Evolutionary conservation across 1,140 invertebrate species (phyloP).

Genomic region (Papilio xuthus): DNA sequence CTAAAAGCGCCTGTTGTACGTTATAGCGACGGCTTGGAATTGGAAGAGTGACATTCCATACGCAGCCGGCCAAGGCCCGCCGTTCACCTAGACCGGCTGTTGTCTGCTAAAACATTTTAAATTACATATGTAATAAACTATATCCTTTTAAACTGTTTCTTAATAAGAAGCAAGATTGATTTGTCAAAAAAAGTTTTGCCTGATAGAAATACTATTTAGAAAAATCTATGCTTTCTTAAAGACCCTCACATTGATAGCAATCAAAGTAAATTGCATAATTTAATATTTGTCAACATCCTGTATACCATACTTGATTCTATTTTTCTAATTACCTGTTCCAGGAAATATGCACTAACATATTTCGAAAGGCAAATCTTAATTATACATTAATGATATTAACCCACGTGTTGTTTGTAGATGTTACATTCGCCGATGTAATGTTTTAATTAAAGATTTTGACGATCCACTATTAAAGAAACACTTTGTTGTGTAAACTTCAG

Average conservation of each 20-base stretch:
- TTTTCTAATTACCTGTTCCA: not conserved
- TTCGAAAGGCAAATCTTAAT: not conserved
- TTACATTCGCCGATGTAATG: not conserved
- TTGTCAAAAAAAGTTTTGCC: not conserved
- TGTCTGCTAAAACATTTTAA: conserved; percentile 22
- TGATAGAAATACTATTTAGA: no score
- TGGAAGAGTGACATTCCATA: conserved; percentile 38
- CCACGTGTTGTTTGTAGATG: not conserved
- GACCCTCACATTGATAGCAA: no score
- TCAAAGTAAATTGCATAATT: no score
- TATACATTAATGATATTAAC: not conserved
- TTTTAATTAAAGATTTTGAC: conserved; percentile 8
- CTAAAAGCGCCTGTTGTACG: conserved; percentile 16
- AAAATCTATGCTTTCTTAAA: no score
- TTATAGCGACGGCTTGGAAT: conserved; percentile 24
- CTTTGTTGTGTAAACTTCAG: not conserved
- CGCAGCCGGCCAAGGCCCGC: conserved; percentile 49
- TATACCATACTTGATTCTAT: not conserved
- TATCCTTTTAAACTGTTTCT: conserved; percentile 21
- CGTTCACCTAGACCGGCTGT: conserved; percentile 47
- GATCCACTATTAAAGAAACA: not conserved
- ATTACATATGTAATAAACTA: not conserved
- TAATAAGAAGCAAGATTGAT: not conserved
- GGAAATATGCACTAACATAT: not conserved
- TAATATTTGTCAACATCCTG: no score